Base-by-base conservation (phyloP, 2,113 vertebrate species). In the Sturnira hondurensis region DNA sequence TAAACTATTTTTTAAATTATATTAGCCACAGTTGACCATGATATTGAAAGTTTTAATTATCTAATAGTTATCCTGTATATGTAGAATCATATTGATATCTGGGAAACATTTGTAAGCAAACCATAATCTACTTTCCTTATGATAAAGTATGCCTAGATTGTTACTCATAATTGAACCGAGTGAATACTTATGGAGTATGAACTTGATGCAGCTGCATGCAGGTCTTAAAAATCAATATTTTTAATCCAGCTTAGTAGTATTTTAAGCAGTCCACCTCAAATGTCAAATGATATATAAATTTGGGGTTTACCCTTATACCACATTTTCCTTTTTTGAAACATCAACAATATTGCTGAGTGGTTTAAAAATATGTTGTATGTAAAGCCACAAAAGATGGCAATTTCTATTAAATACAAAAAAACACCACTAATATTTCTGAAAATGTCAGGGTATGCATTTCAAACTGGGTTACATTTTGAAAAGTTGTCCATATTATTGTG, bases 181-280 rank as follows among this genome's bases (percentile, higher is more conserved):
- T 83, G 13, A 78, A 38, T 43, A 95, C 43, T 4, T 50, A 45
- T 82, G 5, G 92, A 89, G 1, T 77, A 38, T 91, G 4, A 26
- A 33, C 88, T 70, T 52, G 4, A 4, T 74, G 3, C 5, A 92
- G 47, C 50, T 92, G 19, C 24, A 63, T 86, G 3, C 24, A 91
- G 50, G 45, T 12, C 24, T 36, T 61, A 89, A 95, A 95, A 94
- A 94, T 90, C 70, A 95, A 45, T 94, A 56, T 65, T 88, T 92
- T 86, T 47, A 85, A 65, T 76, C 36, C 15, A 85, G 0, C 4
- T 93, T 87, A 52, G 73, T 81, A 47, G 15, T 86, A 90, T 91
- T 96, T 65, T 70, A 96, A 86, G 26, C 5, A 38, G 7, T 63
- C 50, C 71, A 89, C 33, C 31, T 83, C n/a, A 86, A 96, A 92